A percentile compares a stretch with the other conserved stretches of the same genome.
phyloP scores from a whole-genome alignment of 2,113 vertebrate species.

The Gymnocephalus cernua region DNA sequence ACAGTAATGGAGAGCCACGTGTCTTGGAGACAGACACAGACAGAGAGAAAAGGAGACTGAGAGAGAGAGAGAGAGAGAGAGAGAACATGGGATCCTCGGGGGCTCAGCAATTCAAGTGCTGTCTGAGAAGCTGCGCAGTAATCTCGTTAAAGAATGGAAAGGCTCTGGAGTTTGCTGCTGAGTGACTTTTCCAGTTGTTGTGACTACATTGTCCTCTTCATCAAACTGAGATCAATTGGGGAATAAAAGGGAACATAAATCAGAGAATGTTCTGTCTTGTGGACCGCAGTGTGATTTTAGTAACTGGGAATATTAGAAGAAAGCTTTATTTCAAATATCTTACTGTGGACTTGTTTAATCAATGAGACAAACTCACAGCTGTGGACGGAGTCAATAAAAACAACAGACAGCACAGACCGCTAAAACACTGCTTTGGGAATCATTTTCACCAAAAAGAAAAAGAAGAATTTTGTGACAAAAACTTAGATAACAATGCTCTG shows the following conservation, averaged over 20 bases:
- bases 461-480: background rate
- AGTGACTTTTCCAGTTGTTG: slow-evolving; percentile 48
- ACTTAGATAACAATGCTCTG: background rate
- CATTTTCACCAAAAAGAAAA: background rate
- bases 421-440: background rate
- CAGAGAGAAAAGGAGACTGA: slow-evolving; percentile 43
- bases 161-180: slow-evolving; percentile 45
- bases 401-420: background rate
- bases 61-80: slow-evolving; percentile 31
- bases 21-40: slow-evolving; percentile 71
- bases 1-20: slow-evolving; percentile 68
- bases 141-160: slow-evolving; percentile 61
- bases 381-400: slow-evolving; percentile 10
- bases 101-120: slow-evolving; percentile 66
- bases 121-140: slow-evolving; percentile 69
- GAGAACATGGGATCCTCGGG: slow-evolving; percentile 55
- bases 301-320: slow-evolving; percentile 16
- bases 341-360: slow-evolving; percentile 15
- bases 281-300: slow-evolving; percentile 25
- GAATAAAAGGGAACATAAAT: slow-evolving; percentile 32
- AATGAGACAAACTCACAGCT: slow-evolving; percentile 20
- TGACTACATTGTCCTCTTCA: slow-evolving; percentile 26
- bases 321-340: slow-evolving; percentile 35
- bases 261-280: slow-evolving; percentile 16
- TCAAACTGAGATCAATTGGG: slow-evolving; percentile 26